Base-by-base conservation (phyloP, 2,113 vertebrate genomes). In the Oreotrochilus melanogaster region DNA sequence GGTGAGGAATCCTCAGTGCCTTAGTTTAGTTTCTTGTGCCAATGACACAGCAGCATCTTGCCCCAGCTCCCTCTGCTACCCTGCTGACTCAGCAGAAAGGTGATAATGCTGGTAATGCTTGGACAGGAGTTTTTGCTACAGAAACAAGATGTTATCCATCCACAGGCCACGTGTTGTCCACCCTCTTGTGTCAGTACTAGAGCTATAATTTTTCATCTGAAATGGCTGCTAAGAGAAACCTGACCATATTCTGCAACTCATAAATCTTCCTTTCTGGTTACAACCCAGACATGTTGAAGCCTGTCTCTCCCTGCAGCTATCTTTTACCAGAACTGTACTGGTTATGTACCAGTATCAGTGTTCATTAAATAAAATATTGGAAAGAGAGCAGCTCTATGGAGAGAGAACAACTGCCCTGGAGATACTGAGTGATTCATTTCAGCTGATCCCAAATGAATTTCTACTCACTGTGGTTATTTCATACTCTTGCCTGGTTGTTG, bases 321-420 rank as follows among this genome's bases (percentile, higher is more conserved):
- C 42, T 79, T 76, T 33, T 70, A 47, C 72, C 51, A 92, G 27
- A 82, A 37, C 51, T 45, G 35, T 86, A 62, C 56, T 73, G 37
- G 37, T 90, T 92, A 42, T 42, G 10, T 89, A 66, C 37, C 42
- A 74, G 16, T 64, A 91, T 66, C 39, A 60, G 28, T 51, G 61
- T 81, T 93, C 43, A 61, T 82, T 93, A 95, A 67, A 67, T 74
- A 84, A 86, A 95, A 37, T 71, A 75, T 42, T 60, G 57, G 81
- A 60, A 71, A 84, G 56, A 65, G 64, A 57, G 74, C 61, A 74
- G 86, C 70, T 88, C 75, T 67, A 1, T 22, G 16, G 70, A 95
- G 83, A 61, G 60, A 75, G 66, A 93, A 56, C 45, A 79, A 74
- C 96, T 93, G 66, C 88, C 88, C 92, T 85, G 88, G 71, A 95